Base-by-base conservation (phyloP, 2,888 invertebrate genomes). In the Drosophila quinaria region DNA sequence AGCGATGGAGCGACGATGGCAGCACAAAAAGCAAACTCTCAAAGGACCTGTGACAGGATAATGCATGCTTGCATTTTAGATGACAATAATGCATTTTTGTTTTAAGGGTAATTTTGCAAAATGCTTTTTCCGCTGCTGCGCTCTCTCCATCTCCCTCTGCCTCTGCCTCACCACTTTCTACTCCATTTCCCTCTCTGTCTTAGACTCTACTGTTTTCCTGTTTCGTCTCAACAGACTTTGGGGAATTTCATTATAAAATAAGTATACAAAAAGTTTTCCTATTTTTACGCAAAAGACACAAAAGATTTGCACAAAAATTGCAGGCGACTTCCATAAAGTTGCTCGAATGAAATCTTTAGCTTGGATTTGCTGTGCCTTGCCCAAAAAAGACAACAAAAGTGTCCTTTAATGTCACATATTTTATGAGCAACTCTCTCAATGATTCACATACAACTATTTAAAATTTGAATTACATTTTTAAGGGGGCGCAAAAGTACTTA, bases 21-120 rank as follows among this genome's bases (percentile, higher is more conserved):
- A 74, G 66, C 71, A 79, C 75, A 89, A 87, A 78, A 90, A 80
- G 80, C 70, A 80, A 90, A 86, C 75, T 91, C 91, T 90, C 91
- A 85, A 89, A 91, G 92, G 91, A 91, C 87, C 90, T 91, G 89
- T 91, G 92, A 91, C 91, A 91, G 90, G 90, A 91, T 91, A 91
- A 91, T 91, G 91, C 92, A 92, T 91, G 82, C 90, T 89, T 91
- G 91, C 90, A 92, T 91, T 91, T 90, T 85, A 88, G 85, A 90
- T 92, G 91, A 91, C 91, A 89, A 90, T 91, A 91, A 91, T 91
- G 92, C 90, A 91, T 91, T 91, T 90, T 88, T 89, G 81, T 90
- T 91, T 89, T 87, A 87, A 88, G 90, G 80, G 80, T 90, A 87
- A 89, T 90, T 87, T 88, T 85, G 90, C 83, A 90, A 82, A 88